Evolutionary conservation across 2,888 invertebrate genomes (phyloP), one percentile per base, ranked within the genome.

Genomic region (Lasius platythorax): DNA sequence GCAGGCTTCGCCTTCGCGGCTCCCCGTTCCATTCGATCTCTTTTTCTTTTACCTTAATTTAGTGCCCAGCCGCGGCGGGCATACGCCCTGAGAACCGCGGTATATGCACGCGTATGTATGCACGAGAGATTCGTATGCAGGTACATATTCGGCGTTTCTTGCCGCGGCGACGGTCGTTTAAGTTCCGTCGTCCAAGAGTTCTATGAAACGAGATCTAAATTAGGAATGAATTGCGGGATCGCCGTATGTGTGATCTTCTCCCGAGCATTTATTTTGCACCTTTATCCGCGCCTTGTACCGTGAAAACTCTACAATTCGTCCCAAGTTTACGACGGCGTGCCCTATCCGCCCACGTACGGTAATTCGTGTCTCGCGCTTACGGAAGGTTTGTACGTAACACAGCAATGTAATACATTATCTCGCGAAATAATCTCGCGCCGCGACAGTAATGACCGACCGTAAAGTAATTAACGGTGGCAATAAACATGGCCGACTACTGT

Each of bases 31-130:
- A 70, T 67, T 58, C 82, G 88, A 87, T 89, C 90, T 87, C 91
- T 91, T 93, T 92, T 92, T 93, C 91, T 93, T 93, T 92, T 92
- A 90, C 92, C 92, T 94, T 92, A 92, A 93, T 93, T 93, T 92
- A 93, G 92, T 93, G 91, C 90, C 91, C 91, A 86, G 89, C 88
- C 89, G 78, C 87, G 87, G 82, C 87, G 85, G 84, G 83, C 88
- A 86, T 91, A 90, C 86, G 87, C 84, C 84, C 82, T 86, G 89
- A 88, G 87, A 88, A 87, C 83, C 70, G 87, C 85, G 88, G 88
- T 87, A 88, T 85, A 88, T 87, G 85, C 85, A 76, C 72, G 87
- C 82, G 83, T 76, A 85, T 46, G 84, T 78, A 87, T 87, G 87
- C 89, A 85, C 85, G 87, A 85, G 79, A 66, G 85, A 46, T 75